Percentiles rank a stretch among this genome's conserved stretches.
Conservation (phyloP, 2,797 vertebrate genomes). For the Poeciliopsis turneri region DNA sequence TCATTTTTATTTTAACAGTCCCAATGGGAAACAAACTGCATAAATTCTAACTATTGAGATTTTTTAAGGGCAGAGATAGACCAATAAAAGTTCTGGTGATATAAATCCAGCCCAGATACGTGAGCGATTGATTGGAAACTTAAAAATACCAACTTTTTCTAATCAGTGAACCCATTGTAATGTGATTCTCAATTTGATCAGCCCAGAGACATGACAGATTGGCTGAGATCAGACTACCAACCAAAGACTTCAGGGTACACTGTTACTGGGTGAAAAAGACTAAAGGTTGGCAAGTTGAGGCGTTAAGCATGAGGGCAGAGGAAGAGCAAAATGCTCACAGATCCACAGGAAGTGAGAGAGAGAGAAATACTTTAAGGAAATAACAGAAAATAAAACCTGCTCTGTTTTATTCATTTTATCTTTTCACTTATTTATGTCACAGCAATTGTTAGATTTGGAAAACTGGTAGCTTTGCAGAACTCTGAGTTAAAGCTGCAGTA, state of each 20-base stretch:
- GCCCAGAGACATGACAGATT: neutral
- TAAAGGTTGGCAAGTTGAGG: neutral
- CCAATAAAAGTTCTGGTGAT: neutral
- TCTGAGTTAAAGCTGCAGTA: neutral
- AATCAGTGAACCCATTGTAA: neutral
- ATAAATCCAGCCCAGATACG: neutral
- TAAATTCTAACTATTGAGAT: slow-evolving; percentile 32
- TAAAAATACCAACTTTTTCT: neutral
- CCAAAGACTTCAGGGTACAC: neutral
- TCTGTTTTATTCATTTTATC: neutral
- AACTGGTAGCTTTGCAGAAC: neutral
- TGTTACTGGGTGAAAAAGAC: neutral
- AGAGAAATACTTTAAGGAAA: neutral
- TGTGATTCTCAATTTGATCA: neutral
- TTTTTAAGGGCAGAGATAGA: slow-evolving; percentile 6
- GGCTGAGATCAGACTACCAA: neutral
- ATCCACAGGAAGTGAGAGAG: neutral
- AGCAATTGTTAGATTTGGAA: neutral
- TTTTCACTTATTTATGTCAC: neutral
- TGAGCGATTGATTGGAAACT: neutral
- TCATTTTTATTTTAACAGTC: slow-evolving; percentile 25
- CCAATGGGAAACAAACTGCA: slow-evolving; percentile 35
- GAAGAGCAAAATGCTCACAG: neutral
- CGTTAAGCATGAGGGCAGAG: neutral
- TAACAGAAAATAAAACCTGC: neutral